phyloP scores from a whole-genome alignment of 30 jellyfish, hydroid and myxozoan genomes.

The Nemopilema nomurai region DNA sequence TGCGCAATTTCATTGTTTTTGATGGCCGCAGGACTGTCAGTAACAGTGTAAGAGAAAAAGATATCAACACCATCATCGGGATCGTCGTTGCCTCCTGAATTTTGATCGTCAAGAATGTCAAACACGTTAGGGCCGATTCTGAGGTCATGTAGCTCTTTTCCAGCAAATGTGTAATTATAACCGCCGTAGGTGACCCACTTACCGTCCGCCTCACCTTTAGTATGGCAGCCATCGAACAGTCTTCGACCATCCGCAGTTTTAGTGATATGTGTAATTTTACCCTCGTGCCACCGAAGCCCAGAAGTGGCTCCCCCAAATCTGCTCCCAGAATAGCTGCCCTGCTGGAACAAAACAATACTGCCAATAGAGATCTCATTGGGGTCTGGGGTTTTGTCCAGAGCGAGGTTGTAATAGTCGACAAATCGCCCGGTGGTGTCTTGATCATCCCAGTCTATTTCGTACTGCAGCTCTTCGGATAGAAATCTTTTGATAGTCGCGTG shows the following conservation, averaged over 20 bases:
- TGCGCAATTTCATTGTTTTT: slow-evolving; percentile 23
- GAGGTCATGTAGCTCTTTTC: slow-evolving; percentile 28
- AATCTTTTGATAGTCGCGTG: slow-evolving; percentile 71
- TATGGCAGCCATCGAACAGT: slow-evolving; percentile 74
- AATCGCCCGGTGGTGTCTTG: slow-evolving; percentile 85
- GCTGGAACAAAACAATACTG: slow-evolving; percentile 69
- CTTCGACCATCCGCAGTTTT: slow-evolving; percentile 30
- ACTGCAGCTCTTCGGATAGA: slow-evolving; percentile 47
- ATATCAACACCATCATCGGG: slow-evolving; percentile 48
- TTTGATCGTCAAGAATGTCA: slow-evolving; percentile 60
- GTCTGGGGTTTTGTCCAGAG: slow-evolving; percentile 69
- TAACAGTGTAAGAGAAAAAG: slow-evolving; percentile 42
- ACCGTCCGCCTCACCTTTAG: slow-evolving; percentile 73
- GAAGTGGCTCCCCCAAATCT: slow-evolving; percentile 36
- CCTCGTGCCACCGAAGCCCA: slow-evolving; percentile 91
- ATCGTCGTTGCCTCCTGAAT: neutral
- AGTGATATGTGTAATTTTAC: slow-evolving; percentile 41
- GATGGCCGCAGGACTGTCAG: slow-evolving; percentile 60
- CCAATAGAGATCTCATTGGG: slow-evolving; percentile 75
- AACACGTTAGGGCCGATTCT: slow-evolving; percentile 86
- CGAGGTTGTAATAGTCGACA: slow-evolving; percentile 81
- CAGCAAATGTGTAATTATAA: slow-evolving; percentile 41
- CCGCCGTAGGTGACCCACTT: slow-evolving; percentile 64
- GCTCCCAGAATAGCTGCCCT: slow-evolving; percentile 61
- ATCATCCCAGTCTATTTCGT: slow-evolving; percentile 94